These are phyloP conservation scores for Spea bombifrons DNA, from an alignment of 2,113 vertebrate species.

Conservation along the genomic window DNA sequence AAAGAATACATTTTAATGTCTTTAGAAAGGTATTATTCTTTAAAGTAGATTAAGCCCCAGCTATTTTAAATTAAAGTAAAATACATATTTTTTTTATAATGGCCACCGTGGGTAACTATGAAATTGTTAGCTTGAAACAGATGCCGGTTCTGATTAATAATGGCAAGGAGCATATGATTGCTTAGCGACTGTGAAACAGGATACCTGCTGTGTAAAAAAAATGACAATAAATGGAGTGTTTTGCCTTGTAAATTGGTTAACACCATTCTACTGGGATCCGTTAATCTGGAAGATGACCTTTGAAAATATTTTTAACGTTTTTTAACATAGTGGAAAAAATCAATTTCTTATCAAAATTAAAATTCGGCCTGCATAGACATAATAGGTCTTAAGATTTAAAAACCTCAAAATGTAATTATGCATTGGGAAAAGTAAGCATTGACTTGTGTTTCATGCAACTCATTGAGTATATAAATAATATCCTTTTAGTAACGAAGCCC, in stretches of 20 bases:
- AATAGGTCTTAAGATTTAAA: slow-evolving; percentile 3
- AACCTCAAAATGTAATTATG: slow-evolving; percentile 40
- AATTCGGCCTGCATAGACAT: slow-evolving; percentile 22
- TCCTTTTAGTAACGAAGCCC: too few species aligned
- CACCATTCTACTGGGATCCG: slow-evolving; percentile 44
- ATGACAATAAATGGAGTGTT: slow-evolving; percentile 27
- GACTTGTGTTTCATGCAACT: too few species aligned
- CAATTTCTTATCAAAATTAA: slow-evolving; percentile 29
- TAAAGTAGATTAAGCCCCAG: slow-evolving; percentile 32
- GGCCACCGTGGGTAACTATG: slow-evolving; percentile 23
- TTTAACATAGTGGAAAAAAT: slow-evolving; percentile 20
- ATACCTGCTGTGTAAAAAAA: slow-evolving; percentile 52
- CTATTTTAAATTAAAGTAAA: slow-evolving; percentile 32
- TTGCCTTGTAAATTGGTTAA: slow-evolving; percentile 50
- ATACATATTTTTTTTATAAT: slow-evolving; percentile 24
- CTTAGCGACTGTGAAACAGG: slow-evolving; percentile 37
- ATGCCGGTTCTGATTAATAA: slow-evolving; percentile 49
- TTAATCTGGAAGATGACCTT: slow-evolving; percentile 47
- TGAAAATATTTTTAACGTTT: slow-evolving; percentile 27
- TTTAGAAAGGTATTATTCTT: slow-evolving; percentile 32
- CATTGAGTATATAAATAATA: too few species aligned
- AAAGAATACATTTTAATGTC: slow-evolving; percentile 20
- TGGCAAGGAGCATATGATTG: slow-evolving; percentile 32
- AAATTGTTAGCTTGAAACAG: slow-evolving; percentile 47
- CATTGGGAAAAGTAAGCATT: background rate